Evolutionary conservation across 2,888 invertebrate species (phyloP), one percentile per base, ranked within the genome.

Genomic region (Celastrina argiolus): DNA sequence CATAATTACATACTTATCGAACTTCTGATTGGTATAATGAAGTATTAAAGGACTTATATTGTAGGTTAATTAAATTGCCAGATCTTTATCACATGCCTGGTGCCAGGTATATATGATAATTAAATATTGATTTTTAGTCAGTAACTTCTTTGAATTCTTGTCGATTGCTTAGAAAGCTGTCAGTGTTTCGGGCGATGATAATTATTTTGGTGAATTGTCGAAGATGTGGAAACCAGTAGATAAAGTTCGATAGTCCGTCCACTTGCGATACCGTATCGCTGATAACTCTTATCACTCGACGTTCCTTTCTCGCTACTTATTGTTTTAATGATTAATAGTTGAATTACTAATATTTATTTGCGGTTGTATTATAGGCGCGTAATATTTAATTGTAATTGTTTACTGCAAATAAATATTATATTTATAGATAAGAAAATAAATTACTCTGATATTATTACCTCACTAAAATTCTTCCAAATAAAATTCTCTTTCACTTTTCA

Each of bases 281-380:
- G 51, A 51, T 51, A 51, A 12, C 22, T 12, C 1, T 18, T 51
- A 51, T 51, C 51, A 51, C 51, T 26, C 26, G 51, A 26, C 12
- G 22, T 51, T 51, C 51, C 51, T 51, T 51, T 51, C 51, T 51
- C 26, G 51, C 51, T 51, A 51, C 51, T 51, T 51, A 51, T 51
- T 51, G 51, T 26, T 51, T 26, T 22, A 26, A 26, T 26, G 14
- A 51, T 51, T n/a, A n/a, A n/a, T n/a, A n/a, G n/a, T n/a, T n/a
- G n/a, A n/a, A n/a, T n/a, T n/a, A n/a, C n/a, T n/a, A n/a, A n/a
- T n/a, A n/a, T n/a, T n/a, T n/a, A n/a, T n/a, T n/a, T n/a, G n/a
- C n/a, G n/a, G n/a, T n/a, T n/a, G n/a, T n/a, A n/a, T n/a, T n/a
- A n/a, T n/a, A n/a, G n/a, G n/a, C n/a, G n/a, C n/a, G n/a, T n/a